Percentiles rank a stretch among this genome's conserved stretches.
phyloP scores from a whole-genome alignment of 1,140 invertebrate species.

The Mamestra configurata region DNA sequence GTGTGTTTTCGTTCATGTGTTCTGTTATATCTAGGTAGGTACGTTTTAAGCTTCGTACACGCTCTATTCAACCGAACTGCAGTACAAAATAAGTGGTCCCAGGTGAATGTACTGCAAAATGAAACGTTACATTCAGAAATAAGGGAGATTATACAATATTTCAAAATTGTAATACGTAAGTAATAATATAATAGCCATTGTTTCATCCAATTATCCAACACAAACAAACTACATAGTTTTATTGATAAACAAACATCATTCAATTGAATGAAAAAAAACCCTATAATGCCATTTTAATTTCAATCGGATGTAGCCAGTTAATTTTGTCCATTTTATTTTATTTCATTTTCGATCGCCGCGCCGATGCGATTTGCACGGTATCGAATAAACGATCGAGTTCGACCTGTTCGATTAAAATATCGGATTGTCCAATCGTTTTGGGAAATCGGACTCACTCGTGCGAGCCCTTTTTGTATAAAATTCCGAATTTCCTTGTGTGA shows the following conservation, averaged over 20 bases:
- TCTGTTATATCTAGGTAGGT: not conserved
- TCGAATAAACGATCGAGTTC: constrained; percentile 49
- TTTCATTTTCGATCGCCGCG: no score
- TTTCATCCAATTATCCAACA: not conserved
- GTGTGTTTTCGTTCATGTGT: constrained; percentile 14
- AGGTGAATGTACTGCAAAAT: not conserved
- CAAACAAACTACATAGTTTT: not conserved
- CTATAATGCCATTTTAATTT: constrained; percentile 19
- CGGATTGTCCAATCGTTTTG: constrained; percentile 49
- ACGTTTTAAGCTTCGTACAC: not conserved
- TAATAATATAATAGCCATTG: not conserved
- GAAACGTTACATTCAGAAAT: no score
- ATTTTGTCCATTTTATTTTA: constrained; percentile 45
- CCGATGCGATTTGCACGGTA: constrained; percentile 29
- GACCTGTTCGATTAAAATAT: constrained; percentile 51
- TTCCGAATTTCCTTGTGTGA: constrained; percentile 14
- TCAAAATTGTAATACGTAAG: not conserved
- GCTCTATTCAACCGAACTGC: constrained; percentile 13
- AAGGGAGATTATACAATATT: no score
- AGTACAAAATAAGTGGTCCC: not conserved
- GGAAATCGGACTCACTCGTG: constrained; percentile 47
- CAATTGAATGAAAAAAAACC: not conserved
- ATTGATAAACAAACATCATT: not conserved
- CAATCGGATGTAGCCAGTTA: constrained; percentile 2
- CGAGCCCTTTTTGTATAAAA: constrained; percentile 28